A percentile compares a stretch with the other conserved stretches of the same genome.
Conservation (phyloP, 2,797 vertebrate species). For the Pogonophryne albipinna region DNA sequence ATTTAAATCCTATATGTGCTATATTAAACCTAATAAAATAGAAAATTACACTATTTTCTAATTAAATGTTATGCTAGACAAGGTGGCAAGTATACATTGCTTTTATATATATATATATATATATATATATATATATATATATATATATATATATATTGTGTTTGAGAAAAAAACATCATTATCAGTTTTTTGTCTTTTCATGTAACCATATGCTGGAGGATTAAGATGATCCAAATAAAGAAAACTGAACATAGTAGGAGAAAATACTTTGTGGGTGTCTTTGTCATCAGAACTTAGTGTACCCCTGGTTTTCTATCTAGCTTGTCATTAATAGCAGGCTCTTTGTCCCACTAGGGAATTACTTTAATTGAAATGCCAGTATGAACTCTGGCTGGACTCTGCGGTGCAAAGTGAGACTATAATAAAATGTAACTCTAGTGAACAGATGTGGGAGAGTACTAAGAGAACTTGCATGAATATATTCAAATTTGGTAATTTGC, state of each 20-base stretch:
- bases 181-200: background rate
- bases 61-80: background rate
- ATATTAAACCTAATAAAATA: conserved; percentile 9
- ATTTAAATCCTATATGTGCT: conserved; percentile 14
- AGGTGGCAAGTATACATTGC: background rate
- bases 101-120: too few species aligned
- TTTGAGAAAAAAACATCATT: background rate
- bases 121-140: background rate
- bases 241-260: background rate
- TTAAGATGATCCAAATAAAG: conserved; percentile 8
- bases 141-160: background rate
- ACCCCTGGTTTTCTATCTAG: background rate
- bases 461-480: background rate
- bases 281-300: background rate
- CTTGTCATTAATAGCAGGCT: background rate
- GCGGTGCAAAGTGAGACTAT: background rate
- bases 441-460: background rate
- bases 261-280: background rate
- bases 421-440: conserved; percentile 5
- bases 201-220: background rate
- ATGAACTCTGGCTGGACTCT: background rate
- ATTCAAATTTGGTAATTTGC: conserved; percentile 32
- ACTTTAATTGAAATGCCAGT: conserved; percentile 18
- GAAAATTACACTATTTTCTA: background rate
- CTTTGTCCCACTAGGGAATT: background rate